Conservation (phyloP, 2,888 invertebrate species). For the Aelia acuminata region DNA sequence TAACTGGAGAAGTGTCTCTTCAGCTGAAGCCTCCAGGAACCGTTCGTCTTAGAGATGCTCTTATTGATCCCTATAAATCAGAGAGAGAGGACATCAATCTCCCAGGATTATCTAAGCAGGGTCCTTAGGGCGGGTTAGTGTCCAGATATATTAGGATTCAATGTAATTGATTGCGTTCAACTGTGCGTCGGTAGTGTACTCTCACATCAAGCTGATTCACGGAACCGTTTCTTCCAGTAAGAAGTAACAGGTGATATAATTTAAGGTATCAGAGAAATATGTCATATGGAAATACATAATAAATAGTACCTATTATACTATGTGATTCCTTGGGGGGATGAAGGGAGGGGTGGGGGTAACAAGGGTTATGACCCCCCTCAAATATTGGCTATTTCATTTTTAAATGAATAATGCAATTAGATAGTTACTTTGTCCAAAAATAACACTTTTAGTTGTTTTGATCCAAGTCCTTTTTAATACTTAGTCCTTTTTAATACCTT, state of each 20-base stretch:
- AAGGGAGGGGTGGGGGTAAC: too few relatives aligned
- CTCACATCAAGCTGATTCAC: background rate
- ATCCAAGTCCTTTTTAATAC: too few relatives aligned
- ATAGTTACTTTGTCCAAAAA: too few relatives aligned
- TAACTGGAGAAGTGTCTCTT: background rate
- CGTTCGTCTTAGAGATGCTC: constrained; percentile 19
- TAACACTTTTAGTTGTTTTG: too few relatives aligned
- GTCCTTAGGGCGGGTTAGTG: constrained; percentile 46
- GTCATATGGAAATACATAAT: too few relatives aligned
- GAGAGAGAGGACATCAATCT: constrained; percentile 22
- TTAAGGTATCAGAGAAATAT: too few relatives aligned
- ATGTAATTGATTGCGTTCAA: constrained; percentile 27
- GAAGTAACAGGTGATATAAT: background rate
- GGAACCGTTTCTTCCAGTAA: background rate
- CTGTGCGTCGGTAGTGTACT: background rate
- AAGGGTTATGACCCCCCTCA: too few relatives aligned
- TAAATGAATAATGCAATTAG: too few relatives aligned
- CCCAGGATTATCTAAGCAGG: constrained; percentile 36
- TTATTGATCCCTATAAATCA: background rate
- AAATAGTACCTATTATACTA: too few relatives aligned
- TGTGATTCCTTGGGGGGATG: too few relatives aligned
- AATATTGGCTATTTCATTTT: too few relatives aligned
- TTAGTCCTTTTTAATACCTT: too few relatives aligned
- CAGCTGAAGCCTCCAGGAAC: background rate
- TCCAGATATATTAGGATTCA: constrained; percentile 41